These are phyloP conservation scores for Nymphalis polychloros DNA, from an alignment of 2,888 invertebrate genomes.

Conservation along the genomic window DNA sequence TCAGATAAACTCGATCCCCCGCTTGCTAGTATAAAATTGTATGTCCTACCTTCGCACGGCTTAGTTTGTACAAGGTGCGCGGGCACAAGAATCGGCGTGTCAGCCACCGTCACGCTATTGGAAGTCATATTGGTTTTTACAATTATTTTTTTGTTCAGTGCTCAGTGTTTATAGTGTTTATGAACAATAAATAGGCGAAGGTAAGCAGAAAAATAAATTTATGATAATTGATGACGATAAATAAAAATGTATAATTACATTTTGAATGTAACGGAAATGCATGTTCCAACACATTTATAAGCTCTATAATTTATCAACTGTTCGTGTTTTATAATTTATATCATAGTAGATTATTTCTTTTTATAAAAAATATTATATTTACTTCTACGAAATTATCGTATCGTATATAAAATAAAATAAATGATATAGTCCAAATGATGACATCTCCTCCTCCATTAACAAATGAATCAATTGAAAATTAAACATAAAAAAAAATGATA, in stretches of 20 bases:
- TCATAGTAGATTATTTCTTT: not conserved
- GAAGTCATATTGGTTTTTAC: slow-evolving; percentile 11
- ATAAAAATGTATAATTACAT: not conserved
- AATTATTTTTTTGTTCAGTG: slow-evolving; percentile 15
- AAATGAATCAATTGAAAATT: no score
- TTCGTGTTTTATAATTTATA: no score
- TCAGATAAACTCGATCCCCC: slow-evolving; percentile 45
- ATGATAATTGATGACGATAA: not conserved
- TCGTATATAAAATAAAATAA: no score
- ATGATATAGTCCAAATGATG: no score
- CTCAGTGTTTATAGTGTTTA: not conserved
- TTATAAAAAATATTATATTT: no score
- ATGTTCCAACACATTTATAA: no score
- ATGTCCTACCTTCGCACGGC: slow-evolving; percentile 55
- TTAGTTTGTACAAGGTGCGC: slow-evolving; percentile 56
- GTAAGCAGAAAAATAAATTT: not conserved
- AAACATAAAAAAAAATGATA: no score
- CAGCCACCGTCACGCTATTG: slow-evolving; percentile 12
- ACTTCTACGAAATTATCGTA: not conserved
- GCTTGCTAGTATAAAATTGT: slow-evolving; percentile 54
- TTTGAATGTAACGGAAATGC: slow-evolving; percentile 1
- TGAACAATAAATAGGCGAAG: slow-evolving; percentile 1
- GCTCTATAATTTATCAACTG: no score
- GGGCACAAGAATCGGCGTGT: slow-evolving; percentile 43
- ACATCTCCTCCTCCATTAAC: no score